These are phyloP conservation scores for Todus mexicanus DNA, from an alignment of 2,797 vertebrate genomes.

Conservation along the genomic window DNA sequence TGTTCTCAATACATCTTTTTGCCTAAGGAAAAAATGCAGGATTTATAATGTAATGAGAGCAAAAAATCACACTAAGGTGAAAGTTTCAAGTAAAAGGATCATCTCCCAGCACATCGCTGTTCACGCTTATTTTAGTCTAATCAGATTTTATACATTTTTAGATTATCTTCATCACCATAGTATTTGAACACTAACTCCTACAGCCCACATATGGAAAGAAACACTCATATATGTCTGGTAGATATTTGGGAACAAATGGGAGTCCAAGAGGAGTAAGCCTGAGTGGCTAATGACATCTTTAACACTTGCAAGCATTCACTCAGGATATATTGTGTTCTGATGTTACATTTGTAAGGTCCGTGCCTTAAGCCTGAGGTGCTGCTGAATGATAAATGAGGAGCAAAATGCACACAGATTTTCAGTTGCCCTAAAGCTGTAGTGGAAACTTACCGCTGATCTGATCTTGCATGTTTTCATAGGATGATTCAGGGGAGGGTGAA, in stretches of 20 bases:
- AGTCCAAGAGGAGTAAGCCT: not conserved
- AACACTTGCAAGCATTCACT: not conserved
- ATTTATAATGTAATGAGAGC: not conserved
- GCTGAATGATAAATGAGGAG: not conserved
- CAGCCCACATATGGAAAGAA: not conserved
- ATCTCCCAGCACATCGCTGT: not conserved
- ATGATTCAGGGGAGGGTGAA: not conserved
- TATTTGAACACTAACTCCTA: constrained; percentile 5
- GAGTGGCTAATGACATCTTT: not conserved
- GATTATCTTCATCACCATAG: not conserved
- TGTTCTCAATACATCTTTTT: not conserved
- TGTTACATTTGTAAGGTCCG: not conserved
- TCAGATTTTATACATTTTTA: not conserved
- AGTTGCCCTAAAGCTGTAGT: not conserved
- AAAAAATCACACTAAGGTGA: not conserved
- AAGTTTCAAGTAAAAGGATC: not conserved
- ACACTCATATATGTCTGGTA: not conserved
- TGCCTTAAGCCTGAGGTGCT: not conserved
- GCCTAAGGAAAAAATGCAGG: not conserved
- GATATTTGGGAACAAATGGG: not conserved
- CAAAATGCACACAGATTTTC: not conserved
- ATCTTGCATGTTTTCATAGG: not conserved
- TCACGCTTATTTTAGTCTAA: not conserved
- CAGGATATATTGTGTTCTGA: not conserved
- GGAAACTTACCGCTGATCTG: not conserved